Evolutionary conservation across 2,797 vertebrate species (phyloP).

Genomic region (Cheirogaleus major): DNA sequence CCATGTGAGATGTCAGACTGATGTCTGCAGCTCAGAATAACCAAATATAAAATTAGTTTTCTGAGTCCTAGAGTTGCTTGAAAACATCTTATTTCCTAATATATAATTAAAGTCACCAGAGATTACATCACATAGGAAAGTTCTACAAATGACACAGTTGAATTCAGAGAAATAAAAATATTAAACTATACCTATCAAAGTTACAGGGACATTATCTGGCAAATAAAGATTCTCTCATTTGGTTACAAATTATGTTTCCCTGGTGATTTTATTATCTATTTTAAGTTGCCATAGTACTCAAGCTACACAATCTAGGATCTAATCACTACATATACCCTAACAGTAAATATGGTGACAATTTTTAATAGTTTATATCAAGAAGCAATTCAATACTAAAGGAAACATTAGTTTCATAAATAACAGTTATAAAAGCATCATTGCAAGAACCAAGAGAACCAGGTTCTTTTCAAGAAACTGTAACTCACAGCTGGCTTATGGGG

Average conservation of each 20-base stretch:
- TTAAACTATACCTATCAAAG: neutral
- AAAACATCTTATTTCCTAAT: neutral
- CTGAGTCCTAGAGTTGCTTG: neutral
- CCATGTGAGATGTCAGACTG: rapidly evolving
- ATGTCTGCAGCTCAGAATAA: neutral
- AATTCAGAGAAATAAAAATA: neutral
- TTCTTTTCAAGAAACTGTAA: neutral
- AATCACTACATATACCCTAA: neutral
- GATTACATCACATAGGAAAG: neutral
- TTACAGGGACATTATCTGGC: neutral
- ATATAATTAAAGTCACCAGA: neutral
- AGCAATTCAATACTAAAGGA: neutral
- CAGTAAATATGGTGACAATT: neutral
- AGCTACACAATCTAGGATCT: neutral
- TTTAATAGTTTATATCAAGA: neutral
- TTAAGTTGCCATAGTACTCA: neutral
- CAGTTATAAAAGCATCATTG: neutral
- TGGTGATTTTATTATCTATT: neutral
- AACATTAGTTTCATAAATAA: neutral
- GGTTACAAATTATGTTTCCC: neutral
- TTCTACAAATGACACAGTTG: neutral
- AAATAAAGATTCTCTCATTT: neutral
- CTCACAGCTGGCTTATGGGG: neutral
- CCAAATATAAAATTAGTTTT: neutral
- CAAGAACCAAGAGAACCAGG: neutral